Evolutionary conservation across 2,113 vertebrate species (phyloP).

Genomic region (Poeciliopsis prolifica): DNA sequence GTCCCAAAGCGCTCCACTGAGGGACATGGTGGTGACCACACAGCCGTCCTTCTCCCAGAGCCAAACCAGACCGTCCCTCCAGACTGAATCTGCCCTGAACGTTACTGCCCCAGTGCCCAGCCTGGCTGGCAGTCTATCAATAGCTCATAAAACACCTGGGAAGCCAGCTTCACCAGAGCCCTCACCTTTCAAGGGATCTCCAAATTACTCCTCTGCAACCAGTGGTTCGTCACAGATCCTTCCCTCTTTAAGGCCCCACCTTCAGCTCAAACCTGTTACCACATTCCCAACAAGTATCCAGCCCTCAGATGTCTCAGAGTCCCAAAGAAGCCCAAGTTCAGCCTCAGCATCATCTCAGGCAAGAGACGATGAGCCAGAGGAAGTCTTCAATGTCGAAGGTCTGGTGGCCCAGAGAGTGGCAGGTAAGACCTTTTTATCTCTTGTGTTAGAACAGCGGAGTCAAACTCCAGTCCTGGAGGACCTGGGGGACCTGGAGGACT

Average conservation of each 20-base stretch:
- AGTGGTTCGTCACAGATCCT: slow-evolving; percentile 44
- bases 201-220: slow-evolving; percentile 50
- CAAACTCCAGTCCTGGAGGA: too few species aligned
- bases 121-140: slow-evolving; percentile 29
- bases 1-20: slow-evolving; percentile 86
- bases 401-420: slow-evolving; percentile 95
- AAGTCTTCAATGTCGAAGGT: slow-evolving; percentile 89
- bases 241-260: slow-evolving; percentile 40
- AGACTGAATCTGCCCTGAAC: slow-evolving; percentile 55
- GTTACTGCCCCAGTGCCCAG: slow-evolving; percentile 42
- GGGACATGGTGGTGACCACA: slow-evolving; percentile 81
- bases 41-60: slow-evolving; percentile 83
- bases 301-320: slow-evolving; percentile 55
- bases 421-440: slow-evolving; percentile 85
- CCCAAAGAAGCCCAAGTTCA: slow-evolving; percentile 47
- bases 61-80: slow-evolving; percentile 75
- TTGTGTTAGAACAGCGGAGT: too few species aligned
- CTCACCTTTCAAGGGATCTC: slow-evolving; percentile 46
- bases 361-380: slow-evolving; percentile 81
- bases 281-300: slow-evolving; percentile 68
- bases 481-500: too few species aligned
- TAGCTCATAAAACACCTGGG: slow-evolving; percentile 47
- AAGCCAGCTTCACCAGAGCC: slow-evolving; percentile 60
- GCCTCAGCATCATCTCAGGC: slow-evolving; percentile 79
- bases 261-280: slow-evolving; percentile 76